Base-by-base conservation (phyloP, 2,888 invertebrate species). In the Drosophila cracens region DNA sequence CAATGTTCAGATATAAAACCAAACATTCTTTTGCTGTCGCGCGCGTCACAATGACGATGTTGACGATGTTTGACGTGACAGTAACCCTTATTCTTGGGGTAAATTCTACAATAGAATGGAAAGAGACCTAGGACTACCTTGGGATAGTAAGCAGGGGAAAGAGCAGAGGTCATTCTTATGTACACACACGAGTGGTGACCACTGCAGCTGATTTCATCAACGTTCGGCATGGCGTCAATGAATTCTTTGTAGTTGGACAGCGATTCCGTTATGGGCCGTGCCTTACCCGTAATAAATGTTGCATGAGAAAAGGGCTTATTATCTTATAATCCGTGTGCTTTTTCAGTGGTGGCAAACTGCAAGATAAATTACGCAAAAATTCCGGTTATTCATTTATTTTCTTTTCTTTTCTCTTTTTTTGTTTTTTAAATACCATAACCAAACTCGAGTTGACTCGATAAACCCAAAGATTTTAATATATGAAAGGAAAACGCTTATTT, bases 241-340 rank as follows among this genome's bases (percentile, higher is more conserved):
- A 60, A 73, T 78, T 70, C 63, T 70, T 57, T 38, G 46, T 56
- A 63, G 60, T 60, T 52, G 59, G 62, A 49, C 51, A 60, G 49
- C 58, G 65, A 71, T 74, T 85, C 83, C 78, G 70, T 72, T 81
- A 84, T 57, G 70, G 77, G 81, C 68, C 70, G 74, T 53, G 64
- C 33, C 40, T 46, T 51, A 51, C 56, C 61, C 64, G 54, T 53
- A 60, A 64, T 70, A 76, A 74, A 58, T 53, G 71, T 64, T 71
- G 69, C 86, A 87, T 83, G 87, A 83, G 83, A 83, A 83, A 86
- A 76, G 66, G 68, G 63, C 76, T 66, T 74, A 74, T 83, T 81
- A 79, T 83, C 56, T 67, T 68, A 73, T 71, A 86, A 81, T 81
- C 76, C 81, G 54, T 49, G 71, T 66, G 68, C 69, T 74, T 74